phyloP scores from a whole-genome alignment of 2,113 vertebrate genomes.

The Megaceryle torquata region DNA sequence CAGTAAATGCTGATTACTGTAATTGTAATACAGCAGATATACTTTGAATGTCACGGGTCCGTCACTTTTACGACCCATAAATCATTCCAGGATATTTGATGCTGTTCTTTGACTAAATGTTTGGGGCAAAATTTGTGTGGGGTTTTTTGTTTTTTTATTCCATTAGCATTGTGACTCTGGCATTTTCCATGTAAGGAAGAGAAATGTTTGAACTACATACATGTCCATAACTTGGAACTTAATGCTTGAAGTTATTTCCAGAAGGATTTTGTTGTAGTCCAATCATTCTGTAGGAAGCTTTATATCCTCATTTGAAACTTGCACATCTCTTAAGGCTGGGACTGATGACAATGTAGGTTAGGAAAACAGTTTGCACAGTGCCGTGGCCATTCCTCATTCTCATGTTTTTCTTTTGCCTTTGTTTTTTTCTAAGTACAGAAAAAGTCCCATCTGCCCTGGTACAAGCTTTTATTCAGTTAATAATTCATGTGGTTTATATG shows the following conservation, averaged over 20 bases:
- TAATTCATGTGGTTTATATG: not conserved
- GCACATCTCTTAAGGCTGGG: not conserved
- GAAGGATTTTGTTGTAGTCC: not conserved
- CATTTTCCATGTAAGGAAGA: not conserved
- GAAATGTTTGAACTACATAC: not conserved
- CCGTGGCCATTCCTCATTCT: not conserved
- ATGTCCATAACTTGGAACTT: not conserved
- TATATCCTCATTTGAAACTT: not conserved
- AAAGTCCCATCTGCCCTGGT: not conserved
- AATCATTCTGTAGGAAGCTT: not conserved
- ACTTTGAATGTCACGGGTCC: not conserved
- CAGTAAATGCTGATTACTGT: not conserved
- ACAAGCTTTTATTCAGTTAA: not conserved
- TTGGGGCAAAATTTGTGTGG: not conserved
- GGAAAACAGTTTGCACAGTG: not conserved
- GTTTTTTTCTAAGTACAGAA: not conserved
- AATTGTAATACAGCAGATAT: not conserved
- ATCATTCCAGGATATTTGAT: not conserved
- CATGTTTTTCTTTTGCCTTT: not conserved
- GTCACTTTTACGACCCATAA: not conserved
- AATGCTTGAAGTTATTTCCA: not conserved
- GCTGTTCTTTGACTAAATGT: conserved; percentile 5
- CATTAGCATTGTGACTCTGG: not conserved
- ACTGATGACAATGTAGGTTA: not conserved
- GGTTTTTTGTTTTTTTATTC: not conserved